These are phyloP conservation scores for Salvelinus sp. DNA, from an alignment of 2,113 vertebrate species.

Conservation along the genomic window DNA sequence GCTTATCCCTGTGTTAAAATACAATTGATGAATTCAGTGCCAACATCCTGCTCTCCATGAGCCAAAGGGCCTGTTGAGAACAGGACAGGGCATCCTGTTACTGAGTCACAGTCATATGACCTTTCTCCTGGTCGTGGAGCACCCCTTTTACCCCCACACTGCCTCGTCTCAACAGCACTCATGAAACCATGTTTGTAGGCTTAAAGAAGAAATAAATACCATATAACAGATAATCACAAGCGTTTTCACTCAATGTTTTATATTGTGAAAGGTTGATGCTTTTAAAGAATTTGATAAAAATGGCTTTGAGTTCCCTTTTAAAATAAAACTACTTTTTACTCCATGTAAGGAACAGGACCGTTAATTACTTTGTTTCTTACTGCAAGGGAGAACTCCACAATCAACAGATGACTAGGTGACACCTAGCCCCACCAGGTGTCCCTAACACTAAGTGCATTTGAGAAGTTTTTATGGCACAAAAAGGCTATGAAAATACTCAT, in stretches of 20 bases:
- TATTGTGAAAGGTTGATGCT: neutral
- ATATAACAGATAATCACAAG: too few relatives aligned
- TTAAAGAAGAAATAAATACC: too few relatives aligned
- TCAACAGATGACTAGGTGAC: neutral
- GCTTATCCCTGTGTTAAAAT: too few relatives aligned
- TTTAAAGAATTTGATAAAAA: neutral
- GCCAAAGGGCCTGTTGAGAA: neutral
- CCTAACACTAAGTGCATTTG: conserved; percentile 30
- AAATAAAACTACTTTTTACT: neutral
- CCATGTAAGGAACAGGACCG: neutral
- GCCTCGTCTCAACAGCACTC: too few relatives aligned
- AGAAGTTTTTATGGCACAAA: neutral
- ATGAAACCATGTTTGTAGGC: too few relatives aligned
- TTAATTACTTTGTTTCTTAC: neutral
- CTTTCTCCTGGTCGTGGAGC: neutral
- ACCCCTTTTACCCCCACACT: neutral
- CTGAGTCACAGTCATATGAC: conserved; percentile 21
- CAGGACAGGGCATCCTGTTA: conserved; percentile 28
- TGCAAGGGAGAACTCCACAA: neutral
- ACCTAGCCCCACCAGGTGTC: conserved; percentile 56
- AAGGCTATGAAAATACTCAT: conserved; percentile 19
- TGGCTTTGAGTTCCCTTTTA: too few relatives aligned
- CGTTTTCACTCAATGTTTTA: neutral
- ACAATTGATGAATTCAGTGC: neutral
- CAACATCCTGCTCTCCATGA: neutral